Percentiles rank a stretch among this genome's conserved stretches.
phyloP scores from a whole-genome alignment of 2,888 invertebrate species.

The Monochamus alternatus region DNA sequence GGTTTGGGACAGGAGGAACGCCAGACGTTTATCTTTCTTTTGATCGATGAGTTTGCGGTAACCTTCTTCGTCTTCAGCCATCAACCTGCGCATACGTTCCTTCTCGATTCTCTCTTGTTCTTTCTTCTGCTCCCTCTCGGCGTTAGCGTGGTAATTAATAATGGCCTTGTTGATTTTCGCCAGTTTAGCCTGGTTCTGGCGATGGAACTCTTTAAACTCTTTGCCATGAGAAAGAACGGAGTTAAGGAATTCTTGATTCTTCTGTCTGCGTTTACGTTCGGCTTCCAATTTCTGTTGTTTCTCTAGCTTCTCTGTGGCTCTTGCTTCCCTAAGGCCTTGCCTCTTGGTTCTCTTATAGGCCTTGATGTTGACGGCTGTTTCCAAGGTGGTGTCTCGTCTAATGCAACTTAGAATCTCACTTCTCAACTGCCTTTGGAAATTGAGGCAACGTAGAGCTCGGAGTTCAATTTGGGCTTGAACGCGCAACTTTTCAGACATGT shows the following conservation, averaged over 20 bases:
- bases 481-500: slow-evolving; percentile 92
- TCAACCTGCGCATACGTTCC: slow-evolving; percentile 96
- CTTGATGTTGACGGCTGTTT: slow-evolving; percentile 94
- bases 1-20: slow-evolving; percentile 97
- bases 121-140: slow-evolving; percentile 98
- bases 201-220: slow-evolving; percentile 97
- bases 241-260: slow-evolving; percentile 97
- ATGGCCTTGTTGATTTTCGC: slow-evolving; percentile 96
- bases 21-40: slow-evolving; percentile 99
- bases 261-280: slow-evolving; percentile 95
- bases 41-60: slow-evolving; percentile 99
- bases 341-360: slow-evolving; percentile 98
- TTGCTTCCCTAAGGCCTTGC: slow-evolving; percentile 91
- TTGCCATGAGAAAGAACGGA: slow-evolving; percentile 97
- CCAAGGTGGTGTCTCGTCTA: slow-evolving; percentile 94
- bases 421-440: slow-evolving; percentile 95
- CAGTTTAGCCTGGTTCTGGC: slow-evolving; percentile 90
- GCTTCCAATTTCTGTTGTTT: slow-evolving; percentile 99
- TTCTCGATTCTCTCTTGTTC: slow-evolving; percentile 99
- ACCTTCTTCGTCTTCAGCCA: slow-evolving; percentile 99
- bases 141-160: slow-evolving; percentile 97
- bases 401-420: slow-evolving; percentile 91
- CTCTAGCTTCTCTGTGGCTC: slow-evolving; percentile 98
- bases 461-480: slow-evolving; percentile 96
- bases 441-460: slow-evolving; percentile 92